phyloP scores from a whole-genome alignment of 2,113 vertebrate species.

The Saguinus imperator region DNA sequence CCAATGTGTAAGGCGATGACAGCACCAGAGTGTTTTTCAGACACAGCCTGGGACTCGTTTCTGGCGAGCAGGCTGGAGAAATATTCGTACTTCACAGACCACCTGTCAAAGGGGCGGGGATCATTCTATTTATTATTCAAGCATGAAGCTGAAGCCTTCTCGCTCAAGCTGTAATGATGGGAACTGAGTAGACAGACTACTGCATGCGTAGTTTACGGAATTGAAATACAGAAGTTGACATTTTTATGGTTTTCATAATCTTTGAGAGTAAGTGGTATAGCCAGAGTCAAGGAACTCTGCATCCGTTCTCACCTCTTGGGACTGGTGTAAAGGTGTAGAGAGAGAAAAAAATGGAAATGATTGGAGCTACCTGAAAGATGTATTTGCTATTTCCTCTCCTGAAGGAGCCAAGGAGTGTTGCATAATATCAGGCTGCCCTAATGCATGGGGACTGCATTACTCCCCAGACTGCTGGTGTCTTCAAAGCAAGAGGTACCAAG shows the following conservation, averaged over 20 bases:
- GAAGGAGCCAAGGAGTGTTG: not conserved
- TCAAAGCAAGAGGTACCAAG: not conserved
- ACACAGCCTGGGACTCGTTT: not conserved
- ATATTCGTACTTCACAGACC: not conserved
- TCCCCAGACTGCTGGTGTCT: not conserved
- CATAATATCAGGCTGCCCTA: not conserved
- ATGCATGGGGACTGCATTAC: not conserved
- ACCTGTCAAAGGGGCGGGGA: not conserved
- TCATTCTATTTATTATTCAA: not conserved
- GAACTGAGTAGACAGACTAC: not conserved
- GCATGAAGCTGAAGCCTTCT: conserved; percentile 51
- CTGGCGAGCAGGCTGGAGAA: not conserved
- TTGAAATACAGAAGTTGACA: conserved; percentile 66
- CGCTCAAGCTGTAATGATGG: not conserved
- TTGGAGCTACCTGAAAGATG: fast-evolving
- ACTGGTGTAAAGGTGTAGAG: not conserved
- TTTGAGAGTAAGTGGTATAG: not conserved
- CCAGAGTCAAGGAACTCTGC: fast-evolving
- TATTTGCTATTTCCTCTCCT: not conserved
- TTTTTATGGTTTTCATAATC: conserved; percentile 76
- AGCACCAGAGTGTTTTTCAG: not conserved
- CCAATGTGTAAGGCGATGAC: not conserved
- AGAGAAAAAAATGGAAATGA: fast-evolving
- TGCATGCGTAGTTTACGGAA: conserved; percentile 49
- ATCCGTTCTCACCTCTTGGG: not conserved